phyloP scores from a whole-genome alignment of 2,888 invertebrate genomes.

The Troides aeacus region DNA sequence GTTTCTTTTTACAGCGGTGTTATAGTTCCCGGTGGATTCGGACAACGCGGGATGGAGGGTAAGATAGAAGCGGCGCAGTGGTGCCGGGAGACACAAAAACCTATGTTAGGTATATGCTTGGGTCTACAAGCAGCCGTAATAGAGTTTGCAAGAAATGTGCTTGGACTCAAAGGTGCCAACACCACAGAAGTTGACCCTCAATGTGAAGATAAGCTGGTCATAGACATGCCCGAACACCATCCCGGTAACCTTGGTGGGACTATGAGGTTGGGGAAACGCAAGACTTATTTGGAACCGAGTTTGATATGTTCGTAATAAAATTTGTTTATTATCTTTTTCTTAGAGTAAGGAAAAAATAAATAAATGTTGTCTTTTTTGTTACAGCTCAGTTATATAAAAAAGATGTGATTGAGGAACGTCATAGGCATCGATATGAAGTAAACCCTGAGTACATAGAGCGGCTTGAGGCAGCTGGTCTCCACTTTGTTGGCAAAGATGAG shows the following conservation, averaged over 20 bases:
- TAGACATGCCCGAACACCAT: slow-evolving; percentile 99
- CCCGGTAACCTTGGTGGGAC: slow-evolving; percentile 96
- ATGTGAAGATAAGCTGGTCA: slow-evolving; percentile 89
- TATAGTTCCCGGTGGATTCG: slow-evolving; percentile 98
- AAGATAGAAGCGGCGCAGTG: slow-evolving; percentile 96
- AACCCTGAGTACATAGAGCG: slow-evolving; percentile 91
- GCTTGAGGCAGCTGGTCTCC: slow-evolving; percentile 90
- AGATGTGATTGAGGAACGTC: slow-evolving; percentile 93
- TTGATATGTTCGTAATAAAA: slow-evolving; percentile 79
- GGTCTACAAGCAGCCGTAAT: slow-evolving; percentile 98
- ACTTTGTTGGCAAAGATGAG: slow-evolving; percentile 93
- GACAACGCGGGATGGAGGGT: slow-evolving; percentile 96
- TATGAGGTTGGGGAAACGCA: slow-evolving; percentile 97
- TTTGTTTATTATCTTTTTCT: neutral
- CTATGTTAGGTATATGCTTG: slow-evolving; percentile 97
- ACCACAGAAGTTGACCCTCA: slow-evolving; percentile 91
- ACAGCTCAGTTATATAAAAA: slow-evolving; percentile 88
- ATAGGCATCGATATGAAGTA: slow-evolving; percentile 98
- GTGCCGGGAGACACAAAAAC: slow-evolving; percentile 94
- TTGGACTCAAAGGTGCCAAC: slow-evolving; percentile 88
- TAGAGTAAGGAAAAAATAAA: neutral
- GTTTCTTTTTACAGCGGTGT: slow-evolving; percentile 83
- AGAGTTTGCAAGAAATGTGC: slow-evolving; percentile 94
- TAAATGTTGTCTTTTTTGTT: neutral
- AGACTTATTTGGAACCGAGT: slow-evolving; percentile 87